Evolutionary conservation across 2,797 vertebrate genomes (phyloP), one percentile per base, ranked within the genome.

Genomic region (Sebastolobus alascanus): DNA sequence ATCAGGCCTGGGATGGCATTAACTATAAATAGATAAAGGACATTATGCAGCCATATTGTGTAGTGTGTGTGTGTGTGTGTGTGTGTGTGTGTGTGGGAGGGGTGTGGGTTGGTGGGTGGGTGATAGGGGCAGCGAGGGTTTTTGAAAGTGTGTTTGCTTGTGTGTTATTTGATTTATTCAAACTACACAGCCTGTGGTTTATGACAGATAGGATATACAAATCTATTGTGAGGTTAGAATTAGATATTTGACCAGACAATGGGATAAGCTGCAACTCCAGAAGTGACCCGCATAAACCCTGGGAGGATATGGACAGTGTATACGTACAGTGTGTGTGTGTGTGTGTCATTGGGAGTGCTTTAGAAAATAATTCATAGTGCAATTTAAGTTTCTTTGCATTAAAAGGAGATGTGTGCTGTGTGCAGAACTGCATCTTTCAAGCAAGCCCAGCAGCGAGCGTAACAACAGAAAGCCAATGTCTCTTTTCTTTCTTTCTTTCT

Each of bases 11-110:
- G 88, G 90, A 90, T 92, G 90, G 89, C 93, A 94, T 94, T 94
- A 95, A 93, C 92, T 92, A 91, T 92, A 94, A 93, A 94, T 92
- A 95, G 94, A 95, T 96, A 95, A 95, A 95, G 89, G 86, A 92
- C 90, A 94, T 95, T 93, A 95, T 93, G 91, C 91, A 89, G 90
- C 89, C 88, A 94, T 91, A 93, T 87, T 94, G 90, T 94, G 90
- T 73, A 56, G 73, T 78, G 55, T 77, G 78, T 78, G 64, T 80
- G 64, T 50, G 79, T 65, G 77, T 38, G 66, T 31, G 18, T 79
- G 54, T 76, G 77, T 77, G 66, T 80, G 68, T 52, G 79, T 67
- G 78, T 46, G 68, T 37, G n/a, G 71, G 66, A 50, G 79, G 69
- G 65, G 63, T 86, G 70, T 66, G 79, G 59, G 82, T 73, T 72